Evolutionary conservation across 2,888 invertebrate genomes (phyloP).

Genomic region (Pristionchus fissidentatus): DNA sequence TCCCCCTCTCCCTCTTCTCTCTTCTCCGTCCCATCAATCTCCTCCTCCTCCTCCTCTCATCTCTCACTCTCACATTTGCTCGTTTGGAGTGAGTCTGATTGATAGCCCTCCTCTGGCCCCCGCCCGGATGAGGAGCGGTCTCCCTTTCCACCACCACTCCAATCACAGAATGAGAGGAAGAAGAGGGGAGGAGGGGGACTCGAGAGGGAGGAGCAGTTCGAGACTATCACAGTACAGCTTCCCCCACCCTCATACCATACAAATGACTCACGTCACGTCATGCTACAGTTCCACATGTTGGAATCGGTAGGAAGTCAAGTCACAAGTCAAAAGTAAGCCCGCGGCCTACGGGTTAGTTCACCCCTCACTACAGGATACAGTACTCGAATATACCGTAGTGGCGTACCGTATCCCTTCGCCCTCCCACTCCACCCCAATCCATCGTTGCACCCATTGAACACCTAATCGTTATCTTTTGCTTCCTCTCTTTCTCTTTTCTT

Average conservation of each 20-base stretch:
- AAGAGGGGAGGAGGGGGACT: background rate
- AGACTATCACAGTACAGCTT: too few species aligned
- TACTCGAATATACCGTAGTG: background rate
- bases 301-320: background rate
- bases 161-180: background rate
- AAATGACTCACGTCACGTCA: constrained; percentile 8
- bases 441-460: background rate
- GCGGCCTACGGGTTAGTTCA: background rate
- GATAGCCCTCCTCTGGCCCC: constrained; percentile 26
- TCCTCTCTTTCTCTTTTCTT: background rate
- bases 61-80: constrained; percentile 45
- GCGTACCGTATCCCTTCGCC: background rate
- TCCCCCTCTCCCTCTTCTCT: background rate
- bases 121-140: background rate
- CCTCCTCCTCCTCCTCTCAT: constrained; percentile 32
- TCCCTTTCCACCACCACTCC: background rate
- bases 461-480: constrained; percentile 4
- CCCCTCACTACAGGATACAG: background rate
- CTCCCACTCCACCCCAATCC: background rate
- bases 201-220: background rate
- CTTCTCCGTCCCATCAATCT: constrained; percentile 9
- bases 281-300: background rate
- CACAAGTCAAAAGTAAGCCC: too few species aligned
- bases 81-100: constrained; percentile 31
- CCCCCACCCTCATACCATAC: too few species aligned